phyloP scores from a whole-genome alignment of 2,797 vertebrate genomes.

The Helostoma temminkii region DNA sequence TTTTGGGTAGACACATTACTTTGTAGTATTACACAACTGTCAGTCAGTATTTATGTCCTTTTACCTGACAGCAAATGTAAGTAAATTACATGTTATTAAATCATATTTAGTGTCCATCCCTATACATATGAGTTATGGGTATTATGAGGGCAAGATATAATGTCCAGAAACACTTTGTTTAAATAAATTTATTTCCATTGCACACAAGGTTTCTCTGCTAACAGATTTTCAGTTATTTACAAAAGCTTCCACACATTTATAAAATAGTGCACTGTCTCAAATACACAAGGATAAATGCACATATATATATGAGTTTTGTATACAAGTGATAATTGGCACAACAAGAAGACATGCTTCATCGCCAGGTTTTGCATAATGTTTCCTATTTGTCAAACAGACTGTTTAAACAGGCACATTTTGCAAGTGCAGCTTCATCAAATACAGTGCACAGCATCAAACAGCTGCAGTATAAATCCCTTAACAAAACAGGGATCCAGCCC shows the following conservation, averaged over 20 bases:
- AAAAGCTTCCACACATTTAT: constrained; percentile 64
- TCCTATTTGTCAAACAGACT: constrained; percentile 51
- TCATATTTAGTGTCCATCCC: too few relatives aligned
- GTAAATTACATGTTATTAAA: too few relatives aligned
- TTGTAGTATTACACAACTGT: too few relatives aligned
- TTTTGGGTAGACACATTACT: too few relatives aligned
- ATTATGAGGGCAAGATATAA: too few relatives aligned
- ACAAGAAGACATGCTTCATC: constrained; percentile 55
- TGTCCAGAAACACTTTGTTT: too few relatives aligned
- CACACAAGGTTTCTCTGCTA: constrained; percentile 7
- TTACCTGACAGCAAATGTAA: too few relatives aligned
- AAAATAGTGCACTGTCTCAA: constrained; percentile 66
- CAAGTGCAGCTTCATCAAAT: constrained; percentile 41
- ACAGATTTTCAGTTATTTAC: constrained; percentile 56
- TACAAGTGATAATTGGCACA: constrained; percentile 76
- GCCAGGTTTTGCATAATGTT: constrained; percentile 58
- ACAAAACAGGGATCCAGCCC: constrained; percentile 77
- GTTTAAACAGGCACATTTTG: constrained; percentile 71
- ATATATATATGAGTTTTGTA: constrained; percentile 33
- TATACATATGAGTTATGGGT: too few relatives aligned
- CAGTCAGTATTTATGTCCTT: too few relatives aligned
- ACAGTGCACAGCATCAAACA: constrained; percentile 13
- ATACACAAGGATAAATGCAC: constrained; percentile 58
- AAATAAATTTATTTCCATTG: not conserved
- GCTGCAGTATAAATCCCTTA: constrained; percentile 51